Percentiles rank a stretch among this genome's conserved stretches.
Evolutionary conservation across 2,888 invertebrate genomes (phyloP).

Genomic region (Caenorhabditis macrosperma): DNA sequence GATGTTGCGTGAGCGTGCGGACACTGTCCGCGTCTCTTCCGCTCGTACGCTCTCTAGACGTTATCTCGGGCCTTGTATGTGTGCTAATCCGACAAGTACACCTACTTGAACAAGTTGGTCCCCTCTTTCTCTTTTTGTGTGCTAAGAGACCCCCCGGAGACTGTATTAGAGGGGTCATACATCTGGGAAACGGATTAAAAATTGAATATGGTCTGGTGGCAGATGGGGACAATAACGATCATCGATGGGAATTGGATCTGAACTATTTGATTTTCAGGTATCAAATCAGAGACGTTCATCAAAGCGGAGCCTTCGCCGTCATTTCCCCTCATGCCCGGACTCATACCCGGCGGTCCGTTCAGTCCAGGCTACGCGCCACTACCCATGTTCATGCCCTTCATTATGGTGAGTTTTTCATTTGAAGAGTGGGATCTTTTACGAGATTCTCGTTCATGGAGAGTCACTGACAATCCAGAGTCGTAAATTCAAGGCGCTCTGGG

Average conservation of each 20-base stretch:
- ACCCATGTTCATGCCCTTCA: slow-evolving; percentile 51
- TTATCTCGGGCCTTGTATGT: slow-evolving; percentile 34
- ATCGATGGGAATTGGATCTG: slow-evolving; percentile 9
- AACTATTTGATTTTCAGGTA: too few relatives aligned
- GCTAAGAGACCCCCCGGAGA: slow-evolving; percentile 9
- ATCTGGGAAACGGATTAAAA: not conserved
- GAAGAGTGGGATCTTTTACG: too few relatives aligned
- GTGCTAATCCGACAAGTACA: slow-evolving; percentile 54
- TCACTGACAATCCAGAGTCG: too few relatives aligned
- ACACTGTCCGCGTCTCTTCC: slow-evolving; percentile 26
- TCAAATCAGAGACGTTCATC: slow-evolving; percentile 36
- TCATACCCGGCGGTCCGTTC: slow-evolving; percentile 28
- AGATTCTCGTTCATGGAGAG: too few relatives aligned
- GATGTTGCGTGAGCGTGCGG: slow-evolving; percentile 41
- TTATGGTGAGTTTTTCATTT: slow-evolving; percentile 50
- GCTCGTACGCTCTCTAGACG: slow-evolving; percentile 5
- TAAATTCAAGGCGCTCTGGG: too few relatives aligned
- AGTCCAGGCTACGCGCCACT: slow-evolving; percentile 42
- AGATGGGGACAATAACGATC: not conserved
- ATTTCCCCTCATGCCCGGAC: slow-evolving; percentile 49
- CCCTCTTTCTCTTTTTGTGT: slow-evolving; percentile 21
- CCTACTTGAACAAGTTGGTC: slow-evolving; percentile 50
- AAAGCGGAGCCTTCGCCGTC: slow-evolving; percentile 62
- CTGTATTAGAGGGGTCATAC: not conserved
- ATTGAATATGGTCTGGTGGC: not conserved